Evolutionary conservation across 2,113 vertebrate species (phyloP), one percentile per base, ranked within the genome.

Genomic region (Lepus timidus): DNA sequence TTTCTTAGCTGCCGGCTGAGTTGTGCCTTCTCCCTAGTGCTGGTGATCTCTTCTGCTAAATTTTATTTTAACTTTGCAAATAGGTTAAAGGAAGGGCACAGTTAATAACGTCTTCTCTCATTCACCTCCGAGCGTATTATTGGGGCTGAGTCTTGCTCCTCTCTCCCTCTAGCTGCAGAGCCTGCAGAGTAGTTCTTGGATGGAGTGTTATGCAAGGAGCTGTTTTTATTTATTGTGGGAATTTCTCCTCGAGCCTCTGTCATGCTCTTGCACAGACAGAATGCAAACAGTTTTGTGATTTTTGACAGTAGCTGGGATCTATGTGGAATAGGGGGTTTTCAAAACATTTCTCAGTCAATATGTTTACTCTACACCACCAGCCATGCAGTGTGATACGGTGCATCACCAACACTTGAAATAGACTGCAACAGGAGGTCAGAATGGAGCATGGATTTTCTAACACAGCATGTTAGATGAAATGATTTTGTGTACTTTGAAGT

Each of bases 401-500:
- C 96, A 93, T 88, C 95, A 91, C 93, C 93, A 96, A 39, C 70
- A 79, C 80, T 70, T 93, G 94, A 97, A 96, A 94, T 94, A 95
- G 94, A 62, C 85, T 94, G 91, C 31, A 64, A 95, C 74, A 91
- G 92, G 85, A 95, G 94, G 74, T 96, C 94, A 96, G 92, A 96
- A 76, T 68, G 85, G 88, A 96, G 88, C 92, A 73, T 92, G 70
- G 93, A 88, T 97, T 98, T 97, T 97, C 85, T 95, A 96, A 95
- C 88, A 78, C 27, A 80, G 94, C 92, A 70, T 88, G 58, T 96
- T 97, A 97, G 84, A 92, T 96, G 19, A 97, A 97, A 96, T 97
- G 61, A 94, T 98, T 97, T 97, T 96, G 64, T 97, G 55, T 97
- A 92, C 96, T 97, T 93, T 92, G 93, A 98, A 91, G 74, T 95